These are phyloP conservation scores for Formica selysi DNA, from an alignment of 1,140 invertebrate species.

Conservation along the genomic window DNA sequence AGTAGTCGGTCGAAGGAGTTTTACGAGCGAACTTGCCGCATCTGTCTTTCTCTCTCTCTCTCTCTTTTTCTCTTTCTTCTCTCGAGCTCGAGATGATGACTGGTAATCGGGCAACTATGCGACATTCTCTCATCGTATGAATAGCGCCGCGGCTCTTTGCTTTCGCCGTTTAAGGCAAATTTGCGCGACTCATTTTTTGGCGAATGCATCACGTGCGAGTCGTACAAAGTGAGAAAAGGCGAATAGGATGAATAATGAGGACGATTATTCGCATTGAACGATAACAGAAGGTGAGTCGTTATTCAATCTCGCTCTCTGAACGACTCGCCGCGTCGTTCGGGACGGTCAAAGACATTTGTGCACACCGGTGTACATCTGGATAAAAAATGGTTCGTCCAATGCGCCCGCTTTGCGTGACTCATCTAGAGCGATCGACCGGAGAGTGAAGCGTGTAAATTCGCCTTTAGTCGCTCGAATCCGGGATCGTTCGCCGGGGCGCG, in stretches of 20 bases:
- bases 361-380: slow-evolving; percentile 11
- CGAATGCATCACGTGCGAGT: slow-evolving; percentile 20
- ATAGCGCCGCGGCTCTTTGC: slow-evolving; percentile 32
- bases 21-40: slow-evolving; percentile 58
- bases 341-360: slow-evolving; percentile 4
- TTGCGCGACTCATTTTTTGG: slow-evolving; percentile 27
- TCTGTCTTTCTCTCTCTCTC: background rate
- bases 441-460: slow-evolving; percentile 52
- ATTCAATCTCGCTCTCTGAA: slow-evolving; percentile 26
- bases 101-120: slow-evolving; percentile 58
- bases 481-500: slow-evolving; percentile 32
- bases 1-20: slow-evolving; percentile 62
- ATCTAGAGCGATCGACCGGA: slow-evolving; percentile 10
- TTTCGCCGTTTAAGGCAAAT: slow-evolving; percentile 49
- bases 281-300: slow-evolving; percentile 10
- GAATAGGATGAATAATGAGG: slow-evolving; percentile 10
- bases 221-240: background rate
- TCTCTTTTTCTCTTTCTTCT: background rate
- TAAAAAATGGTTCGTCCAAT: slow-evolving; percentile 28
- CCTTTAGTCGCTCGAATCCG: slow-evolving; percentile 40
- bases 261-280: slow-evolving; percentile 28
- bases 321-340: slow-evolving; percentile 7
- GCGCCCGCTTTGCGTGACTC: slow-evolving; percentile 25
- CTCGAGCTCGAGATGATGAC: slow-evolving; percentile 32
- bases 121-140: slow-evolving; percentile 53